These are phyloP conservation scores for Brachyalestes nurse DNA, from an alignment of 2,797 vertebrate genomes.

Conservation along the genomic window DNA sequence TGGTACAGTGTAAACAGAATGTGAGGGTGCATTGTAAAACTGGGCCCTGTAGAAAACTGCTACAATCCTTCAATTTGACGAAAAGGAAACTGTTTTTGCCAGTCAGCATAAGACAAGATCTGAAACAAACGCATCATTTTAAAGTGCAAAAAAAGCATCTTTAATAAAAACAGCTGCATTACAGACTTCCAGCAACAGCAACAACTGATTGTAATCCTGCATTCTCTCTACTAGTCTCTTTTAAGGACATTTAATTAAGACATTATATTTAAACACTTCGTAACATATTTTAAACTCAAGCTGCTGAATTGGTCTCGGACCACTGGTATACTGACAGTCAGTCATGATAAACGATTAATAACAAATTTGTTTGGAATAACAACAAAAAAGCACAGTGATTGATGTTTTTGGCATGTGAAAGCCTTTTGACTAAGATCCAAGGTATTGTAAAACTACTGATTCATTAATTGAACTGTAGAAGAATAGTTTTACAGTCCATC, in stretches of 20 bases:
- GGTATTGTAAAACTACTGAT: background rate
- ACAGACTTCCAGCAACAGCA: conserved; percentile 53
- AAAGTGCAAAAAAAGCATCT: conserved; percentile 71
- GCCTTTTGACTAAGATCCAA: background rate
- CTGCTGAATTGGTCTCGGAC: conserved; percentile 6
- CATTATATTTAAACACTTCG: conserved; percentile 9
- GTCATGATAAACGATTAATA: conserved; percentile 38
- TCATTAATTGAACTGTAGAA: background rate
- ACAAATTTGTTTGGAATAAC: conserved; percentile 61
- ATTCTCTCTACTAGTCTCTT: background rate
- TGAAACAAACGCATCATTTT: conserved; percentile 5
- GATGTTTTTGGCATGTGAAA: conserved; percentile 61
- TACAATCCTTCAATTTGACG: too few relatives aligned
- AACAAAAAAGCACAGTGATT: conserved; percentile 78
- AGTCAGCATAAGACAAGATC: background rate
- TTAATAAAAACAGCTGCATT: conserved; percentile 73
- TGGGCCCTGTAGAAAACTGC: too few relatives aligned
- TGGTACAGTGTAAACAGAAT: too few relatives aligned
- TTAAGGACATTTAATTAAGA: background rate
- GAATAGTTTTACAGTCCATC: background rate
- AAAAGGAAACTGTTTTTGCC: background rate
- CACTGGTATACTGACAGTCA: conserved; percentile 22
- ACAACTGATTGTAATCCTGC: background rate
- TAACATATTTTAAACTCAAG: background rate
- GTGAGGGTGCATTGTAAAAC: too few relatives aligned